These are phyloP conservation scores for Molossus alvarezi DNA, from an alignment of 2,797 vertebrate genomes.

Conservation along the genomic window DNA sequence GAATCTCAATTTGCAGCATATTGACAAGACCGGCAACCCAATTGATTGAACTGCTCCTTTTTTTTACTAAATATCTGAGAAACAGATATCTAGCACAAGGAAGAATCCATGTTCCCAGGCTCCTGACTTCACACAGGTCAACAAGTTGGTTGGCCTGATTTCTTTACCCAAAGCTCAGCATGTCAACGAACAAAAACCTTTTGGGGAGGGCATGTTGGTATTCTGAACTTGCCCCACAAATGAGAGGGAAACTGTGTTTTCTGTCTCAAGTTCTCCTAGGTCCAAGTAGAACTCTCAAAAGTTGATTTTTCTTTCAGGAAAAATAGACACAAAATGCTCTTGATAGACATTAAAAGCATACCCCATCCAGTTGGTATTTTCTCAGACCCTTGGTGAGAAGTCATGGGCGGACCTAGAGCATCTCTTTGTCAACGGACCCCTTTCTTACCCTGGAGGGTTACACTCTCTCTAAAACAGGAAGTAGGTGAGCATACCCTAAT, in stretches of 20 bases:
- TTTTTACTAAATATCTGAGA: not conserved
- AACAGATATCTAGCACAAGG: not conserved
- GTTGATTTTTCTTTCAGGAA: slow-evolving; percentile 46
- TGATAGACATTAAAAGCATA: not conserved
- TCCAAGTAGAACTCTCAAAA: not conserved
- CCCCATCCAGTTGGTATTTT: not conserved
- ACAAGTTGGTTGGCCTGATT: not conserved
- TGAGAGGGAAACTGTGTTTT: slow-evolving; percentile 18
- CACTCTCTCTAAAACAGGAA: slow-evolving; percentile 59
- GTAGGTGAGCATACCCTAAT: slow-evolving; percentile 38
- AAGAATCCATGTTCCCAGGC: not conserved
- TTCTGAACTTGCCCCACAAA: not conserved
- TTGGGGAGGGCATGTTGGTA: not conserved
- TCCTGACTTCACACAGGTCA: not conserved
- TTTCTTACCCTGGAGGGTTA: not conserved
- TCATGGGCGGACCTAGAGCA: slow-evolving; percentile 5
- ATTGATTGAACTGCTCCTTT: not conserved
- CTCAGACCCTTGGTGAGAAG: slow-evolving; percentile 1
- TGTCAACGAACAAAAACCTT: not conserved
- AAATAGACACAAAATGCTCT: not conserved
- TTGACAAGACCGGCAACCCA: not conserved
- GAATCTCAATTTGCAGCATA: not conserved
- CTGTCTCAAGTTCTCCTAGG: not conserved
- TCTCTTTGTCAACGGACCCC: not conserved
- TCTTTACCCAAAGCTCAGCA: not conserved